Evolutionary conservation across 1,140 invertebrate species (phyloP), one percentile per base, ranked within the genome.

Genomic region (Drosophila prosaltans): DNA sequence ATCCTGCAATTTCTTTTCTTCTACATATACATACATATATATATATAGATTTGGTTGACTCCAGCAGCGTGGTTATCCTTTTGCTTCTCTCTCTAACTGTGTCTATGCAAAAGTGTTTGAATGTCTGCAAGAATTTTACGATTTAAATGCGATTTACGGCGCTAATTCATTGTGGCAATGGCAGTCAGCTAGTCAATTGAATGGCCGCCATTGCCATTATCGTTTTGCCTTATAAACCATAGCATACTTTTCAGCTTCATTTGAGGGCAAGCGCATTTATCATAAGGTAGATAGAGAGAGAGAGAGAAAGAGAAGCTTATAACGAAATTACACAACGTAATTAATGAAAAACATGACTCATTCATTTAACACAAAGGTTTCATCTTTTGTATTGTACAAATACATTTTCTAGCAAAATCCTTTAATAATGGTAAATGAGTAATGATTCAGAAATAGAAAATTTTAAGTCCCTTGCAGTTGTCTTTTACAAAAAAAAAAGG

Each of bases 61-160:
- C n/a, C 39, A 28, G 55, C 45, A 28, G 43, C 28, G 28, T 28
- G 39, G 32, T 36, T 6, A 3, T 36, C 6, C 6, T 36, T 36
- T 36, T 7, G 3, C 32, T 30, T 30, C 28, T 30, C 61, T 26
- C 21, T 30, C 48, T 32, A 36, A 30, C 69, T 26, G 24, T 54
- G 64, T 65, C 55, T 74, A 83, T 78, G 84, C 81, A 86, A 86
- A 86, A 88, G 83, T 84, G 85, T 74, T 74, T 89, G 65, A 67
- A 54, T 89, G 74, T 63, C 85, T 81, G 85, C 28, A 71, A 67
- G 85, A 89, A 89, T 89, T 89, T 85, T 85, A 89, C 84, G 84
- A 89, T 89, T 89, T 90, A 89, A 89, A 89, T 90, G 74, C 84
- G 85, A 89, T 89, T 89, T 89, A 89, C 85, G 84, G 85, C 84